Evolutionary conservation across 2,797 vertebrate genomes (phyloP).

Genomic region (Lepilemur ruficaudatus): DNA sequence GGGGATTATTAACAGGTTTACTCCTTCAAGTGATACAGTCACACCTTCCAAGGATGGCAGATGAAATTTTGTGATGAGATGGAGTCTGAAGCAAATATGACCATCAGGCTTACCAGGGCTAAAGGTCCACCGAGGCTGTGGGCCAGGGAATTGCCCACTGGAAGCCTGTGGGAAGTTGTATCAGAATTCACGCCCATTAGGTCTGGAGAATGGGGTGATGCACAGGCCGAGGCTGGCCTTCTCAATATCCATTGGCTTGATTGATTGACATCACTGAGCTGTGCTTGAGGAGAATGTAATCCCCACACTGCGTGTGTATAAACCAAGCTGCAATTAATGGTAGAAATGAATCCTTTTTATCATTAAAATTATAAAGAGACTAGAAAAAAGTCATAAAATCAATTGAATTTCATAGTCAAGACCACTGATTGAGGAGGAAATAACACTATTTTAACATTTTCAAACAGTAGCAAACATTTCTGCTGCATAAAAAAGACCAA

Average conservation of each 20-base stretch:
- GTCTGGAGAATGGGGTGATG: neutral
- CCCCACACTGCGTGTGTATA: constrained; percentile 54
- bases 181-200: constrained; percentile 9
- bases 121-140: neutral
- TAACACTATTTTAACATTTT: constrained; percentile 70
- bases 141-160: accelerated
- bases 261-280: constrained; percentile 19
- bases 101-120: neutral
- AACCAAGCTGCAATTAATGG: constrained; percentile 52
- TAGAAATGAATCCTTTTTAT: constrained; percentile 69
- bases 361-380: constrained; percentile 75
- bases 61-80: neutral
- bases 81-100: neutral
- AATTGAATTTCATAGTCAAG: constrained; percentile 75
- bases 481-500: neutral
- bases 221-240: constrained; percentile 22
- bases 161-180: constrained; percentile 36
- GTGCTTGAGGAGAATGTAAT: constrained; percentile 49
- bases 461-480: constrained; percentile 25
- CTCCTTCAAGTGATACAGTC: neutral
- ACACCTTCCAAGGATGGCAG: neutral
- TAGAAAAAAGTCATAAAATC: constrained; percentile 78
- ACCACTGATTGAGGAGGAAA: constrained; percentile 75
- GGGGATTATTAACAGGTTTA: neutral
- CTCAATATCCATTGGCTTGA: constrained; percentile 61